A percentile compares a stretch with the other conserved stretches of the same genome.
Evolutionary conservation across 1,140 invertebrate genomes (phyloP).

Genomic region (Proales similis): DNA sequence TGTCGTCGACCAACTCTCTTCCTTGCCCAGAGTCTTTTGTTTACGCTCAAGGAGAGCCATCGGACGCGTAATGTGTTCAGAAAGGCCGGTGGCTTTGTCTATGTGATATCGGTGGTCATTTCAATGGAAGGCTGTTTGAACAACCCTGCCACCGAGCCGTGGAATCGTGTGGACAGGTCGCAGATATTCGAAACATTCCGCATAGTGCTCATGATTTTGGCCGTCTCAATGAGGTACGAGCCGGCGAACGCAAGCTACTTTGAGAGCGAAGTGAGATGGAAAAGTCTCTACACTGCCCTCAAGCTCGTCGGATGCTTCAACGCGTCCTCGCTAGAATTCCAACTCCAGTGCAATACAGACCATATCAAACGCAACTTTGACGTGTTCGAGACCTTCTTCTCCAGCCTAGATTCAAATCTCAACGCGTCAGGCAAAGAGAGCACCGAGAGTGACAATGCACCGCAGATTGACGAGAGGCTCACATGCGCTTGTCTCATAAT

Average conservation of each 20-base stretch:
- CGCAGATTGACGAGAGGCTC: background rate
- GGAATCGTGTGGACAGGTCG: conserved; percentile 42
- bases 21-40: conserved; percentile 67
- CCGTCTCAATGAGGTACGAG: conserved; percentile 95
- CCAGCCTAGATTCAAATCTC: conserved; percentile 29
- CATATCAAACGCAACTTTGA: conserved; percentile 15
- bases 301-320: conserved; percentile 80
- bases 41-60: conserved; percentile 84
- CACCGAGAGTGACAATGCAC: too few relatives aligned
- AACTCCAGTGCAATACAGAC: background rate
- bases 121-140: conserved; percentile 75
- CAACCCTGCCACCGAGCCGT: conserved; percentile 41
- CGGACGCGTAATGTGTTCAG: conserved; percentile 89
- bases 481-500: conserved; percentile 64
- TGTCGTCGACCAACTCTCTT: conserved; percentile 28
- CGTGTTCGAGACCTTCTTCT: conserved; percentile 35
- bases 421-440: too few relatives aligned
- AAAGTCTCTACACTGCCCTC: conserved; percentile 81
- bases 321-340: background rate
- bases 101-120: conserved; percentile 87
- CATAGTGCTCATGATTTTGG: conserved; percentile 86
- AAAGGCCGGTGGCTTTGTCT: conserved; percentile 94
- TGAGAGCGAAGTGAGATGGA: conserved; percentile 84
- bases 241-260: conserved; percentile 98
- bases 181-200: conserved; percentile 59